Base-by-base conservation (phyloP, 1,140 invertebrate species). In the Orius laevigatus region DNA sequence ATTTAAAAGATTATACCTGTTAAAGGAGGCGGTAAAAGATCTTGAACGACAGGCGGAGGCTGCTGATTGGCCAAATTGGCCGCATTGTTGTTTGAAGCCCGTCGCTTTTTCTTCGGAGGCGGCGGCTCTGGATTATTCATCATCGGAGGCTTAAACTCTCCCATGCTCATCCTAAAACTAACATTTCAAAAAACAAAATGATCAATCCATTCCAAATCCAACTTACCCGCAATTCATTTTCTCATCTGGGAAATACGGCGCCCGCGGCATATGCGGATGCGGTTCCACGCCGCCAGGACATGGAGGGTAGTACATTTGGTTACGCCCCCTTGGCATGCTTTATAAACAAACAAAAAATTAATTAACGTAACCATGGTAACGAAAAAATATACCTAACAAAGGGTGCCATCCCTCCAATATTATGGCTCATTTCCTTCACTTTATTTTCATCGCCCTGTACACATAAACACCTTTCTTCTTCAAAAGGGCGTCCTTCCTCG, bases 21-120 rank as follows among this genome's bases (percentile, higher is more conserved):
- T 57, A 83, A 74, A 10, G 85, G 87, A 19, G 85, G 85, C 50
- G 84, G 69, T 52, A 89, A 64, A 60, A 89, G 76, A 66, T 84
- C 76, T 58, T 81, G 62, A 19, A 68, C 64, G 48, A 69, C 62
- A 11, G 36, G 66, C 19, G 70, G 67, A 51, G 68, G 70, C 46
- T 71, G 68, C 12, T 50, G 50, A 16, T 41, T 47, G 9, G 33
- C 45, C 19, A 41, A 11, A 35, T 54, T 55, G 38, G 65, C 61
- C 51, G 68, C 66, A 25, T 60, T 61, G 25, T 63, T 59, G 46
- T 61, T 61, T 8, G 66, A 67, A 6, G 71, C 72, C 36, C 74
- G 62, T 54, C 73, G 58, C 53, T 76, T 76, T 56, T 77, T 77
- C 57, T 76, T 76, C n/a, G 73, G 72, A 58, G 70, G 70, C 11